phyloP scores from a whole-genome alignment of 2,797 vertebrate species.

The Catamblyrhynchus diadema region DNA sequence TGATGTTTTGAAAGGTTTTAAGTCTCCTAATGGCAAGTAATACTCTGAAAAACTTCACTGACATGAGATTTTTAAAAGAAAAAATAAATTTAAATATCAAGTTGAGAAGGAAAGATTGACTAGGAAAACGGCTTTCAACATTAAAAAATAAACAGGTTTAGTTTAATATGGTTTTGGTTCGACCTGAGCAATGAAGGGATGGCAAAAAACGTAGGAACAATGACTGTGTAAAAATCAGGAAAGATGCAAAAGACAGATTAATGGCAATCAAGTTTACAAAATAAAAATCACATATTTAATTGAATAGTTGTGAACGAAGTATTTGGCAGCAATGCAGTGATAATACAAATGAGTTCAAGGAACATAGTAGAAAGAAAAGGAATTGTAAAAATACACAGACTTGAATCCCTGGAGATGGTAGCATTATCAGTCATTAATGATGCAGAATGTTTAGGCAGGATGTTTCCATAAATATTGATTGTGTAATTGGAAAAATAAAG shows the following conservation, averaged over 20 bases:
- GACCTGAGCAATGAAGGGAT: background rate
- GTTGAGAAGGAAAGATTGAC: background rate
- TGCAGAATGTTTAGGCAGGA: background rate
- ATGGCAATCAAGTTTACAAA: background rate
- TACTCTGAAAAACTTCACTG: background rate
- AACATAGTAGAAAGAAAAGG: background rate
- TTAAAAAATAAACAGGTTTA: background rate
- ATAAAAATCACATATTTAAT: background rate
- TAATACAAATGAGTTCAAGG: background rate
- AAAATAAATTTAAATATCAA: background rate
- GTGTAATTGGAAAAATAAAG: background rate
- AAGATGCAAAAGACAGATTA: background rate
- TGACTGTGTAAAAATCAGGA: background rate
- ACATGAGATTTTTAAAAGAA: background rate
- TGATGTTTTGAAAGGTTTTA: background rate
- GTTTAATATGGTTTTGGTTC: background rate
- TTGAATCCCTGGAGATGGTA: background rate
- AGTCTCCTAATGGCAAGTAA: background rate
- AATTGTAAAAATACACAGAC: background rate
- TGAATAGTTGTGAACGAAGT: background rate
- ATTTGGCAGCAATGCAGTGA: background rate
- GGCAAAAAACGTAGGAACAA: background rate
- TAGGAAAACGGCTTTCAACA: background rate
- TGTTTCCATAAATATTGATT: background rate
- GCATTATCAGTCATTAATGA: background rate